Base-by-base conservation (phyloP, 2,797 vertebrate species). In the Percopsis omiscomaycus region DNA sequence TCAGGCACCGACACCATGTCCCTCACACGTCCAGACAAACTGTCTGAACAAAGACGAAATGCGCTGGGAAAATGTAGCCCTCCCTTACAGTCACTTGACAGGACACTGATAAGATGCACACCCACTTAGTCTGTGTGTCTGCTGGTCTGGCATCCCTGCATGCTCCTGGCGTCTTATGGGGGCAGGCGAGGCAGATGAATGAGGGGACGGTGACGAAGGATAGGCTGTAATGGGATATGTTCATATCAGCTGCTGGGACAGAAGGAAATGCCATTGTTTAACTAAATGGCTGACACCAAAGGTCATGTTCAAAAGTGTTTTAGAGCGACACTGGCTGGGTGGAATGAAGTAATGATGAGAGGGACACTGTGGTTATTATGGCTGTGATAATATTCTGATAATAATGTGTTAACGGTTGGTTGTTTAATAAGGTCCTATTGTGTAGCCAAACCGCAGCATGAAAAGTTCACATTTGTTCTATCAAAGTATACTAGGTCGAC, bases 141-240 rank as follows among this genome's bases (percentile, higher is more conserved):
- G 66, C 73, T 70, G 55, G 56, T 71, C 63, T 86, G 73, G 69
- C 66, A 64, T 53, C 29, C 64, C 61, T 70, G 75, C 77, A 78
- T 80, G 85, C 82, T 84, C 82, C 78, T 22, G 58, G 64, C 58
- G 68, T 67, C 58, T 62, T 65, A 71, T 66, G 47, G 80, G 68
- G 72, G 47, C 22, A 55, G 27, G 65, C 53, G 71, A 83, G 78
- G 78, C 53, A 53, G 70, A 75, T 65, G 73, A 54, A 66, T 12
- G 32, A 77, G 69, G 56, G 73, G 65, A 61, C 28, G 4, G 68
- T 27, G 68, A 56, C 81, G 74, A 85, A 66, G 79, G 68, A 76
- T 32, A 12, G 29, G 55, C 57, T 63, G 54, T 56, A 30, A 74
- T 74, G 59, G 71, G 64, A 69, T 11, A 49, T 69, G 16, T 77